These are phyloP conservation scores for Drosophila erecta DNA, from an alignment of 1,140 invertebrate genomes.

Conservation along the genomic window DNA sequence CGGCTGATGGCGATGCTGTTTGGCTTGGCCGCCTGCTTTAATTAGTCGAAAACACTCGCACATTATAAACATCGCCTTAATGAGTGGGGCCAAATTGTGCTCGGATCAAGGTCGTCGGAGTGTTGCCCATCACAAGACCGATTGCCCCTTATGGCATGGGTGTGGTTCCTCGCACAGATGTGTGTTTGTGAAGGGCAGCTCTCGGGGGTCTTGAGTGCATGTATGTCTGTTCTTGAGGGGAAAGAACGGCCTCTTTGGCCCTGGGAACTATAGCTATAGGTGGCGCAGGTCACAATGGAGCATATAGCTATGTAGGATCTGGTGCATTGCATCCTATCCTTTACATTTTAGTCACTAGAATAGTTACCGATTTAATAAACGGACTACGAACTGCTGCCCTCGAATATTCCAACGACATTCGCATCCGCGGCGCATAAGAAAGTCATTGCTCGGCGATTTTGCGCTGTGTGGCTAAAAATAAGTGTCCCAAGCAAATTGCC, in stretches of 20 bases:
- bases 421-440: conserved; percentile 17
- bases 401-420: background rate
- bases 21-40: conserved; percentile 64
- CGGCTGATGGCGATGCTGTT: conserved; percentile 27
- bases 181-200: conserved; percentile 5
- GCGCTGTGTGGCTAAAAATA: conserved; percentile 30
- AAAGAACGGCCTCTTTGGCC: no score
- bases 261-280: background rate
- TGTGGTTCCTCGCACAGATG: background rate
- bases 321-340: no score
- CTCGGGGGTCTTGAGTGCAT: background rate
- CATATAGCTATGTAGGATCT: no score
- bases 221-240: background rate
- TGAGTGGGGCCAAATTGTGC: conserved; percentile 42
- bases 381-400: background rate
- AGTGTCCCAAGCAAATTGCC: conserved; percentile 40
- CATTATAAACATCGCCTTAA: conserved; percentile 42
- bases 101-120: conserved; percentile 42
- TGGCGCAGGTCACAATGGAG: background rate
- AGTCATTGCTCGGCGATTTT: conserved; percentile 17
- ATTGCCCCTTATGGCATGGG: conserved; percentile 45
- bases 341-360: no score
- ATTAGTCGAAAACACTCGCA: conserved; percentile 68
- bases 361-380: no score
- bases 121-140: conserved; percentile 36